Base-by-base conservation (phyloP, 2,888 invertebrate species). In the Chymomyza amoena region DNA sequence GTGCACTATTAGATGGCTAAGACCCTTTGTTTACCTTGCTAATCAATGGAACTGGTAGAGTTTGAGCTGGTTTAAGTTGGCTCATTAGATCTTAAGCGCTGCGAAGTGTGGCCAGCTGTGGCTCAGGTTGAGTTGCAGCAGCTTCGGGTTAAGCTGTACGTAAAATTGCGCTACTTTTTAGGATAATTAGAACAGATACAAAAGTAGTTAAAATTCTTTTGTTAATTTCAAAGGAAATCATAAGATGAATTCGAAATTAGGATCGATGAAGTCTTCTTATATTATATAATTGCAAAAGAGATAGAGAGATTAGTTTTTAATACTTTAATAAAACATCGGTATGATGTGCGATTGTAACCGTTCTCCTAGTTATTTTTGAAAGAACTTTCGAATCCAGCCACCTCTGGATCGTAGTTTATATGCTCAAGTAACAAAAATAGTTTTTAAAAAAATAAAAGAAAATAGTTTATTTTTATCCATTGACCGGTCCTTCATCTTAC, bases 21-120 rank as follows among this genome's bases (percentile, higher is more conserved):
- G 36, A 16, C 39, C 45, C 25, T n/a, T 25, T 62, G 79, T 81
- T 85, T 83, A 64, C 73, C 68, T 79, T 69, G 69, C 73, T 75
- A 76, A 81, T 73, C 74, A 77, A 52, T 16, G 1, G 20, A 54
- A 54, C 57, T 20, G 25, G 6, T 15, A 15, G 25, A 25, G 20
- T 57, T 57, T 54, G 13, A n/a, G 57, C 25, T 6, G 57, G 7
- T 15, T 57, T 25, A 28, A 9, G 20, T 20, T 9, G 16, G 60
- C 39, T 62, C 59, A 63, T 68, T 68, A 63, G 59, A 59, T 68
- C 63, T 63, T 63, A 63, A 68, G 63, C 60, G n/a, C 10, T 6
- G 32, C n/a, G n/a, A 60, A 60, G 60, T 36, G 60, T 60, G 60
- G 36, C 60, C 36, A n/a, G 60, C 16, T 32, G n/a, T n/a, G 36